A percentile compares a stretch with the other conserved stretches of the same genome.
Conservation (phyloP, 2,113 vertebrate species). For the Dromas ardeola region DNA sequence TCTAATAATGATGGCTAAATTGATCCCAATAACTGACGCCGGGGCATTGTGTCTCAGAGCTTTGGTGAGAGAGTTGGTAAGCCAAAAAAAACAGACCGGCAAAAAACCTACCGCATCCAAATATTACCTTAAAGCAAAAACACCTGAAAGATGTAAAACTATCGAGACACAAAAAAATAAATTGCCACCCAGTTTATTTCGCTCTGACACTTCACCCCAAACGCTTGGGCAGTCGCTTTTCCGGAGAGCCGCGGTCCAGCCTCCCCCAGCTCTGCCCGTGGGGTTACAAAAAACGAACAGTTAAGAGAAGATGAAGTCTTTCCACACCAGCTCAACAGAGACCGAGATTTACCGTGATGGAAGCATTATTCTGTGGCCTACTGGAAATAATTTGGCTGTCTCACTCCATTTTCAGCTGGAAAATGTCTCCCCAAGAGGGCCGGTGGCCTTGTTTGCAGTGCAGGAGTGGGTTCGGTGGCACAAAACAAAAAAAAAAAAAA, state of each 20-base stretch:
- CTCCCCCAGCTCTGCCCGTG: not conserved
- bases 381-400: conserved; percentile 53
- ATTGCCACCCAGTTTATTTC: not conserved
- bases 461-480: not conserved
- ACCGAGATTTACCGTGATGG: not conserved
- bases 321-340: not conserved
- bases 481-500: not conserved
- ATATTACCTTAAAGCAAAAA: not conserved
- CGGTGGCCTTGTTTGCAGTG: not conserved
- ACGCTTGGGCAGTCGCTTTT: not conserved
- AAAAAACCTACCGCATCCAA: not conserved
- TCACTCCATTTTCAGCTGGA: conserved; percentile 24
- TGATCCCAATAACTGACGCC: conserved; percentile 73
- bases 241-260: not conserved
- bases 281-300: not conserved
- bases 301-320: not conserved
- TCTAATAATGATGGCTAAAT: conserved; percentile 84
- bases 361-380: not conserved
- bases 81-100: conserved; percentile 10
- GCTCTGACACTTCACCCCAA: not conserved
- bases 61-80: not conserved
- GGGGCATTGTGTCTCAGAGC: not conserved
- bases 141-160: conserved; percentile 44
- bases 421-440: not conserved
- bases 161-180: not conserved